Base-by-base conservation (phyloP, 2,113 vertebrate genomes). In the Choloepus hoffmanni region DNA sequence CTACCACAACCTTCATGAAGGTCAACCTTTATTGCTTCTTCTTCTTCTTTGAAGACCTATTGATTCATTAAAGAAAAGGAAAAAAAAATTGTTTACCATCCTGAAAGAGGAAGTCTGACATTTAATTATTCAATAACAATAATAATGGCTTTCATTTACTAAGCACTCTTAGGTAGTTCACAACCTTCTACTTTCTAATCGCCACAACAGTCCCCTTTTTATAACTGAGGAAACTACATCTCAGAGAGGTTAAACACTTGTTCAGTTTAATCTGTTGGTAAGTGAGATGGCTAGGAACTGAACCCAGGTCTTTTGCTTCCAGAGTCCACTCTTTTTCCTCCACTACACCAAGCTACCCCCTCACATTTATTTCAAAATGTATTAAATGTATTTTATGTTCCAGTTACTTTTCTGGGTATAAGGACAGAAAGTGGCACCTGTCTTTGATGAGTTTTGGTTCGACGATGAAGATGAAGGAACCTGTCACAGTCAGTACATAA, bases 1-100 rank as follows among this genome's bases (percentile, higher is more conserved):
- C 99, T 99, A 81, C 99, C 99, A 97, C 99, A 99, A 4, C 99
- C 99, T 98, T 99, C 99, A 1, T 99, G 99, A 91, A 99, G 99
- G 97, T 99, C 99, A 90, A 99, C 99, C 95, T 99, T 99, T 92
- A 99, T 99, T 95, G 99, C 99, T 98, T 99, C 99, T 97, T 99
- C 99, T 96, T 99, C 99, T 98, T 99, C 99, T 98, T 99, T 99
- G 97, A 99, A 99, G 81, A 99, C 99, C 99, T 99, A 98, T 74
- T 63, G 40, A 95, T 98, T 93, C 92, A 97, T 67, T 94, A 97
- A 89, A 96, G 10, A 93, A 43, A 93, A 88, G 43, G 18, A 26
- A 72, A 87, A 97, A 81, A 85, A 72, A 55, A 36, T 77, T 58
- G 79, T 65, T 73, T 73, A 73, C 55, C n/a, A 68, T 21, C 58